Evolutionary conservation across 2,797 vertebrate genomes (phyloP).

Genomic region (Acrocephalus scirpaceus): DNA sequence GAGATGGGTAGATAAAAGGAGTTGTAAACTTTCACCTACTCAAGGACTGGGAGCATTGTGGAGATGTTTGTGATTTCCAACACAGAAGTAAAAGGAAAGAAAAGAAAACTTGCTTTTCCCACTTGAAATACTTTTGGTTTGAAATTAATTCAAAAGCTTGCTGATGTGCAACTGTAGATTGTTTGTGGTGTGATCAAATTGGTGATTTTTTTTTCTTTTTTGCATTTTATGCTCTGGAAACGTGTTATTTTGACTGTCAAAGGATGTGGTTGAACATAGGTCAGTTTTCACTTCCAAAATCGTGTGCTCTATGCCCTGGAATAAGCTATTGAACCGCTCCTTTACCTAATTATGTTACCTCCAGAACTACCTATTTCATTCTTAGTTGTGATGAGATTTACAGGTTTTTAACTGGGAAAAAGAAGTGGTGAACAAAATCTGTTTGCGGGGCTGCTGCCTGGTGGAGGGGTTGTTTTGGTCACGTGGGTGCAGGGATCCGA

Average conservation of each 20-base stretch:
- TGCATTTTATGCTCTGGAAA: neutral
- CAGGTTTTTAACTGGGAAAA: neutral
- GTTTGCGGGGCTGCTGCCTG: neutral
- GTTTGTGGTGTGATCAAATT: fast-evolving
- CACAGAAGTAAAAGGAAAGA: neutral
- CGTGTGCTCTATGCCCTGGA: neutral
- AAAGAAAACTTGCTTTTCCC: neutral
- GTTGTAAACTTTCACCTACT: neutral
- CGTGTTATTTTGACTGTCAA: neutral
- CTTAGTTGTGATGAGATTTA: neutral
- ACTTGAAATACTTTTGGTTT: neutral
- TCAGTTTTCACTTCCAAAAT: neutral
- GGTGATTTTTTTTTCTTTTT: neutral
- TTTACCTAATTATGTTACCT: neutral
- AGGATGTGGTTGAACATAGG: neutral
- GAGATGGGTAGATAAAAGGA: neutral
- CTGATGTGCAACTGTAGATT: neutral
- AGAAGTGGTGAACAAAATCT: neutral
- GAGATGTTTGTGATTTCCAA: neutral
- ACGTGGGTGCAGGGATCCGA: fast-evolving
- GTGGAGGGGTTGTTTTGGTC: neutral
- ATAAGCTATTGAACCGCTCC: neutral
- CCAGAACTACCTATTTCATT: neutral
- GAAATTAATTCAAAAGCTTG: neutral
- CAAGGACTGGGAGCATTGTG: neutral